These are phyloP conservation scores for Boleophthalmus pectinirostris DNA, from an alignment of 2,113 vertebrate genomes.

Conservation along the genomic window DNA sequence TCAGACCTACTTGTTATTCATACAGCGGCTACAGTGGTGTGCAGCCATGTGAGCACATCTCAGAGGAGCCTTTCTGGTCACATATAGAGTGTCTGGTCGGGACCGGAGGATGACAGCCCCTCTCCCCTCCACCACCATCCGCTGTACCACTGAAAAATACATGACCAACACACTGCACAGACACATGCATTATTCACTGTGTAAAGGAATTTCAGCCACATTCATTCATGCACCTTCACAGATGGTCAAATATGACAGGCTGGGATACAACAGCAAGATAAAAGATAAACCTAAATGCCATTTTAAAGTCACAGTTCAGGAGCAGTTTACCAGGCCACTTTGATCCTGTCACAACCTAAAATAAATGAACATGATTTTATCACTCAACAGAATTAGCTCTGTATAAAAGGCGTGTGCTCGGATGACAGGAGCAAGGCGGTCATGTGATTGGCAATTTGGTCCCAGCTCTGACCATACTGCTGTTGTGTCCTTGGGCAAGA, in stretches of 20 bases:
- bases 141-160: slow-evolving; percentile 6
- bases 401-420: background rate
- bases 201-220: slow-evolving; percentile 8
- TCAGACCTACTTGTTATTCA: slow-evolving; percentile 70
- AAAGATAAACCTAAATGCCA: background rate
- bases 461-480: background rate
- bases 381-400: background rate
- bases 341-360: background rate
- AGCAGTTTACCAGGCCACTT: background rate
- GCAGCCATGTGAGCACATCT: slow-evolving; percentile 61
- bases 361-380: background rate
- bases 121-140: slow-evolving; percentile 14
- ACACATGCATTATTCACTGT: background rate
- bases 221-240: slow-evolving; percentile 2
- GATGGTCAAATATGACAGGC: background rate
- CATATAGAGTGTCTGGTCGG: slow-evolving; percentile 52
- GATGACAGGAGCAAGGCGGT: background rate
- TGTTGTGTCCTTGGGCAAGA: background rate
- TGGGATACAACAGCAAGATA: background rate
- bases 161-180: background rate
- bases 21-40: slow-evolving; percentile 61
- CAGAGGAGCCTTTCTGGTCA: slow-evolving; percentile 56
- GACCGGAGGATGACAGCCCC: slow-evolving; percentile 32
- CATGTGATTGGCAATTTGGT: background rate
- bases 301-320: background rate